phyloP scores from a whole-genome alignment of 2,888 invertebrate species.

The Andricus curvator region DNA sequence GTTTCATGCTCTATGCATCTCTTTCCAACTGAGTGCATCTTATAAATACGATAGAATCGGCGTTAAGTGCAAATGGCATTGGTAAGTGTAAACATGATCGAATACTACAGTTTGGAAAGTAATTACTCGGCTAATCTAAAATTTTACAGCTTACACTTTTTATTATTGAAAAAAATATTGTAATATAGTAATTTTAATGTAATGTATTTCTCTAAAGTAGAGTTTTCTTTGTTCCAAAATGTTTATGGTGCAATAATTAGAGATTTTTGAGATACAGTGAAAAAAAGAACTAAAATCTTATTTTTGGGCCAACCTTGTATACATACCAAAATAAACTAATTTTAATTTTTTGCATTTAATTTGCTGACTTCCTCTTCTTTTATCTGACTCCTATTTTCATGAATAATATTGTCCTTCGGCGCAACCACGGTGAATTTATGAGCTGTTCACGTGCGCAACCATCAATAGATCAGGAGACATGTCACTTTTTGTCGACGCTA shows the following conservation, averaged over 20 bases:
- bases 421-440: not conserved
- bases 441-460: not conserved
- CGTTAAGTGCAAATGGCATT: too few species aligned
- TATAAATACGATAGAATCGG: too few species aligned
- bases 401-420: not conserved
- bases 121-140: too few species aligned
- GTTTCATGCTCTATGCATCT: too few species aligned
- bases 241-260: not conserved
- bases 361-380: not conserved
- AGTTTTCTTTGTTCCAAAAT: not conserved
- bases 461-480: not conserved
- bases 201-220: not conserved
- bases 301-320: too few species aligned
- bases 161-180: too few species aligned
- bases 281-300: not conserved
- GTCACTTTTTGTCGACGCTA: slow-evolving; percentile 7
- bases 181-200: too few species aligned
- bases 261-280: not conserved
- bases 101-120: too few species aligned
- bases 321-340: not conserved
- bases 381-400: not conserved
- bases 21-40: too few species aligned
- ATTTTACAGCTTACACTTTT: too few species aligned
- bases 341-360: not conserved
- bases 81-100: too few species aligned